These are phyloP conservation scores for Centroberyx gerrardi DNA, from an alignment of 2,797 vertebrate genomes.

Conservation along the genomic window DNA sequence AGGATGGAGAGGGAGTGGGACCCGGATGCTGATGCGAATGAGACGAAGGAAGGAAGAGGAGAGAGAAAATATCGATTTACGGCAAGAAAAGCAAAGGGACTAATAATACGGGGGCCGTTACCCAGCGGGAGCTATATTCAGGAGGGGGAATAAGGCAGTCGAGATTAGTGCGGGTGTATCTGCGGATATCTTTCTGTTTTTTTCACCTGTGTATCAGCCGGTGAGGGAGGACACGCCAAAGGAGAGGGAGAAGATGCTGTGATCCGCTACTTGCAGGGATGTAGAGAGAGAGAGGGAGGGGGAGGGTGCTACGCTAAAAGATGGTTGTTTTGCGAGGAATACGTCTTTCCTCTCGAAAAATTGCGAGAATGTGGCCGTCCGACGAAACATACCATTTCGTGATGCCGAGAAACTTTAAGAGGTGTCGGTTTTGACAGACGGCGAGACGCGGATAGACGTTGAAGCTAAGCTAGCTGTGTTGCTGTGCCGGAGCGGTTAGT, in stretches of 20 bases:
- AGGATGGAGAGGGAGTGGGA: constrained; percentile 80
- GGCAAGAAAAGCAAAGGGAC: constrained; percentile 77
- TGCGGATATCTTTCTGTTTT: constrained; percentile 40
- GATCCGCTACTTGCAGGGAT: constrained; percentile 88
- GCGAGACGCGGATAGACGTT: constrained; percentile 50
- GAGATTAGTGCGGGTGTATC: constrained; percentile 29
- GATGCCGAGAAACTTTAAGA: constrained; percentile 73
- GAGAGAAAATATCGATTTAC: constrained; percentile 83
- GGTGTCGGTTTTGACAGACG: constrained; percentile 78
- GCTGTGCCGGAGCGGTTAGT: constrained; percentile 68
- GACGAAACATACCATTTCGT: constrained; percentile 64
- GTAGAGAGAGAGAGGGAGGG: constrained; percentile 71
- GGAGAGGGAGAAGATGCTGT: constrained; percentile 87
- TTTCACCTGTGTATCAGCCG: constrained; percentile 65
- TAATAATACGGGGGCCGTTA: constrained; percentile 65
- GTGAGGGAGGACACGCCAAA: constrained; percentile 89
- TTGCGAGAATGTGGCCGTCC: constrained; percentile 67
- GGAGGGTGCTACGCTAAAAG: constrained; percentile 72
- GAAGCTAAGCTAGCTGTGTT: constrained; percentile 73
- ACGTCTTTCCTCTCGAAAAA: constrained; percentile 65
- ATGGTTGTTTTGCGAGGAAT: constrained; percentile 76
- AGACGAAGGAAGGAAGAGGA: constrained; percentile 82
- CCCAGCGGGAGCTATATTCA: constrained; percentile 53
- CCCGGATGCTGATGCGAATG: constrained; percentile 88
- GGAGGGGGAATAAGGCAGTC: constrained; percentile 32